Conservation (phyloP, 92 coral and sea anemone genomes). For the Pocillopora grandis region DNA sequence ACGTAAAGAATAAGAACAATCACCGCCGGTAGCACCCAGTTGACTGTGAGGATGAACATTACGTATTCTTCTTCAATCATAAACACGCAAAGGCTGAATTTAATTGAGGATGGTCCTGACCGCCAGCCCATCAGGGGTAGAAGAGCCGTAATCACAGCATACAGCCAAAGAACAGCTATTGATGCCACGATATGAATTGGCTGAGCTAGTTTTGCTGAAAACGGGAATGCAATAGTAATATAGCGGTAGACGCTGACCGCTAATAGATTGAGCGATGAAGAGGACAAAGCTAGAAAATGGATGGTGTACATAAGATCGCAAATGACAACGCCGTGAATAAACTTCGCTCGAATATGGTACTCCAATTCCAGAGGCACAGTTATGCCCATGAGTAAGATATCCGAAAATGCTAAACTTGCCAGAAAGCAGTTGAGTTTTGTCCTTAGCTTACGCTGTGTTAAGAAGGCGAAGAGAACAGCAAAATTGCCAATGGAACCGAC, state of each 20-base stretch:
- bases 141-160: conserved; percentile 56
- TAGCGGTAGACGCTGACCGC: conserved; percentile 79
- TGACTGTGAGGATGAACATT: conserved; percentile 61
- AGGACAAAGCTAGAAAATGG: conserved; percentile 57
- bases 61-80: conserved; percentile 39
- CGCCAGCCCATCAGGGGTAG: conserved; percentile 87
- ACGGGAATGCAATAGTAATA: conserved; percentile 75
- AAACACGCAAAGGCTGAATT: conserved; percentile 24
- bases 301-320: conserved; percentile 75
- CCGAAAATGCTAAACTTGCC: conserved; percentile 75
- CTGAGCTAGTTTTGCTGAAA: conserved; percentile 53
- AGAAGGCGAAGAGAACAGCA: conserved; percentile 64
- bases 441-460: conserved; percentile 59
- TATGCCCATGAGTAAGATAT: conserved; percentile 45
- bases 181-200: conserved; percentile 42
- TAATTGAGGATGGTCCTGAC: conserved; percentile 24
- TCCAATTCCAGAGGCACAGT: conserved; percentile 77
- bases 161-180: conserved; percentile 65
- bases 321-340: conserved; percentile 56
- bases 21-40: conserved; percentile 74
- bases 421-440: conserved; percentile 70
- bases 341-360: conserved; percentile 57
- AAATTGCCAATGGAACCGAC: conserved; percentile 67
- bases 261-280: conserved; percentile 73
- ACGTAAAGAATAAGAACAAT: conserved; percentile 63